A percentile compares a stretch with the other conserved stretches of the same genome.
Conservation (phyloP, 2,113 vertebrate genomes). For the Aegotheles bennettii region DNA sequence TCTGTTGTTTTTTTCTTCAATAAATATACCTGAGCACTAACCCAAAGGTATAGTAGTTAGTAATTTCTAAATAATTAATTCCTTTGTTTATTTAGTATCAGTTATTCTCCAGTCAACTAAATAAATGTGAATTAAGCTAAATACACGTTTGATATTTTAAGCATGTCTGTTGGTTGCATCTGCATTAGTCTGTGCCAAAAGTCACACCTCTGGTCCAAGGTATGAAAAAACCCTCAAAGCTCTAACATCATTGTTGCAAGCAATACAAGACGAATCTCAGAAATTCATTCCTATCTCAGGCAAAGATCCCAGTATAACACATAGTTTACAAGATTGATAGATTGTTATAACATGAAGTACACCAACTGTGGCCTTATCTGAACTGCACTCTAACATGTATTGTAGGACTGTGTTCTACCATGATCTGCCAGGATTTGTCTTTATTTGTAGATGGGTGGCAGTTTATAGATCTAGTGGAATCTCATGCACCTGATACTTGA, state of each 20-base stretch:
- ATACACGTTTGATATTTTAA: not conserved
- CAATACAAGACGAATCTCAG: not conserved
- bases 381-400: not conserved
- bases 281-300: not conserved
- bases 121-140: not conserved
- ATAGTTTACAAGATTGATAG: accelerated
- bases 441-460: not conserved
- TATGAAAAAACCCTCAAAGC: not conserved
- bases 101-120: not conserved
- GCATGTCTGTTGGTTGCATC: not conserved
- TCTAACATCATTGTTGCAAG: not conserved
- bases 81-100: not conserved
- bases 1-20: not conserved
- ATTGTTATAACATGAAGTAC: not conserved
- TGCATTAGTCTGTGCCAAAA: not conserved
- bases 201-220: not conserved
- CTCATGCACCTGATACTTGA: not conserved
- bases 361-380: not conserved
- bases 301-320: not conserved
- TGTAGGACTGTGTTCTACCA: not conserved
- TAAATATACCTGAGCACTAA: not conserved
- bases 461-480: not conserved
- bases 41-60: not conserved
- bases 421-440: not conserved
- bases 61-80: not conserved